These are phyloP conservation scores for Myopa tessellatipennis DNA, from an alignment of 2,888 invertebrate genomes.

Conservation along the genomic window DNA sequence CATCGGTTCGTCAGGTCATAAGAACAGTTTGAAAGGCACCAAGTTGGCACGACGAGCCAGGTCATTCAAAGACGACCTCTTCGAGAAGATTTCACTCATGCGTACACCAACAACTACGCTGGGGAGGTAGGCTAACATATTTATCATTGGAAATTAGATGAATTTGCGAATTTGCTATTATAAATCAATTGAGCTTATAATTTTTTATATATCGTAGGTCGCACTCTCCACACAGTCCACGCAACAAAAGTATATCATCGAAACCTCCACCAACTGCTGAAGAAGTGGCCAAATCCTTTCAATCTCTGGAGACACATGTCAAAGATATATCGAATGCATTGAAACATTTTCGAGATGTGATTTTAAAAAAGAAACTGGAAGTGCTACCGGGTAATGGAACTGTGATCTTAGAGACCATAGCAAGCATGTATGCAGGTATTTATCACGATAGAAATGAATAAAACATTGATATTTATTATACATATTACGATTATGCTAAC, in stretches of 20 bases:
- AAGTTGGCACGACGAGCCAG: constrained; percentile 88
- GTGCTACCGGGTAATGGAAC: constrained; percentile 95
- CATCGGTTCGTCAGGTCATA: constrained; percentile 72
- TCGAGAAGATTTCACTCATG: constrained; percentile 91
- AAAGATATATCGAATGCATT: constrained; percentile 81
- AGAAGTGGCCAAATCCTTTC: constrained; percentile 74
- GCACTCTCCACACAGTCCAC: constrained; percentile 75
- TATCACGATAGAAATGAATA: constrained; percentile 6
- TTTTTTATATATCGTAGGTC: constrained; percentile 66
- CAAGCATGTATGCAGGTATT: constrained; percentile 82
- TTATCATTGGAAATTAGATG: neutral
- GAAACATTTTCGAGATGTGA: constrained; percentile 92
- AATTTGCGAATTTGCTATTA: too few species aligned
- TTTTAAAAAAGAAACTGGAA: constrained; percentile 90
- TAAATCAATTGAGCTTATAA: neutral
- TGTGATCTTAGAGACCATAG: constrained; percentile 91
- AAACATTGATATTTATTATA: neutral
- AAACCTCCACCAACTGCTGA: constrained; percentile 66
- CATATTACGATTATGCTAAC: neutral
- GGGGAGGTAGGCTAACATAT: constrained; percentile 61
- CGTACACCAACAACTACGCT: constrained; percentile 77
- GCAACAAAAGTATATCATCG: constrained; percentile 68
- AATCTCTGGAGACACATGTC: constrained; percentile 81
- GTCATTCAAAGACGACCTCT: constrained; percentile 92
- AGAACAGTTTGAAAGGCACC: constrained; percentile 82